Percentiles rank a stretch among this genome's conserved stretches.
Conservation (phyloP, 2,797 vertebrate species). For the Eleutherodactylus coqui region DNA sequence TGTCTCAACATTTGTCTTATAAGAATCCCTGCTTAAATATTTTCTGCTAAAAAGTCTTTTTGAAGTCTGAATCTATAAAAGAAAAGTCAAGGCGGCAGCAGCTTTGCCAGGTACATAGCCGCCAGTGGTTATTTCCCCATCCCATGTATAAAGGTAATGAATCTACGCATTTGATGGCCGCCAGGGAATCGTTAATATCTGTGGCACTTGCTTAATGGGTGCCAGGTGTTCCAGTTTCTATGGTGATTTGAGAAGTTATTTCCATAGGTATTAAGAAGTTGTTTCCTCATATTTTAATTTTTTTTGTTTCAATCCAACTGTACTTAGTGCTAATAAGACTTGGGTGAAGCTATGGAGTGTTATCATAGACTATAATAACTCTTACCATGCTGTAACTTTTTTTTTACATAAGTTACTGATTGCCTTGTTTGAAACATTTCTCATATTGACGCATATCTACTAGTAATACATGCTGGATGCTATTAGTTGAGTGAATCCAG, state of each 20-base stretch:
- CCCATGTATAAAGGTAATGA: not conserved
- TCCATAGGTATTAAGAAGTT: not conserved
- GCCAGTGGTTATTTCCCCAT: not conserved
- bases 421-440: no score
- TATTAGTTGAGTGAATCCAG: no score
- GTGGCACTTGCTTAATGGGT: not conserved
- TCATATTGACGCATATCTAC: no score
- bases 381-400: no score
- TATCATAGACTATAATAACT: not conserved
- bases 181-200: conserved; percentile 37
- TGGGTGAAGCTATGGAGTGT: not conserved
- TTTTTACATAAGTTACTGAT: no score
- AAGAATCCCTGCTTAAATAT: conserved; percentile 8
- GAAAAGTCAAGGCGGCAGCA: not conserved
- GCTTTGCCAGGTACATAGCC: not conserved
- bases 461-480: no score
- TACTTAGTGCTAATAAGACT: not conserved
- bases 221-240: conserved; percentile 48
- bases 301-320: not conserved
- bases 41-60: conserved; percentile 16
- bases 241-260: conserved; percentile 39
- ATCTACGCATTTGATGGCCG: not conserved
- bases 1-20: conserved; percentile 31
- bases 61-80: not conserved
- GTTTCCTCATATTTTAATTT: not conserved